These are phyloP conservation scores for Syngnathus floridae DNA, from an alignment of 2,113 vertebrate genomes.

Conservation along the genomic window DNA sequence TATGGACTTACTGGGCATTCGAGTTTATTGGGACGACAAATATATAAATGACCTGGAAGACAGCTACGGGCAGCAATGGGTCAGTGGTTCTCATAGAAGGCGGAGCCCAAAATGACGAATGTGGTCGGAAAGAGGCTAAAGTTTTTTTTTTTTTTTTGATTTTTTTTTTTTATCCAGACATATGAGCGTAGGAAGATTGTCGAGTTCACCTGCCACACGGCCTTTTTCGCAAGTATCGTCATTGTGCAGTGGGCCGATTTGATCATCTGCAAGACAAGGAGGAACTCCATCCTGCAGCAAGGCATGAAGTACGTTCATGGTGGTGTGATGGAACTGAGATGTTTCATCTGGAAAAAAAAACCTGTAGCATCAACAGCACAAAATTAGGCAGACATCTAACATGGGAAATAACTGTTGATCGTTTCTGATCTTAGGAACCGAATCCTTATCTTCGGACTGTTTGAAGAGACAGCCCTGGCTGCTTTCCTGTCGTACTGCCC, in stretches of 20 bases:
- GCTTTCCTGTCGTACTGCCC: constrained; percentile 77
- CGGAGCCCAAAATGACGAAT: background rate
- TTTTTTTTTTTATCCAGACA: constrained; percentile 63
- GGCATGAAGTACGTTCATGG: constrained; percentile 82
- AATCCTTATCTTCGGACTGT: constrained; percentile 76
- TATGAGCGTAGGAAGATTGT: constrained; percentile 89
- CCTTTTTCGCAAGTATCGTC: constrained; percentile 88
- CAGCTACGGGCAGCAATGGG: constrained; percentile 90
- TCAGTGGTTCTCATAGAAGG: constrained; percentile 49
- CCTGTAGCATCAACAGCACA: background rate
- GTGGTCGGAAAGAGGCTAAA: background rate
- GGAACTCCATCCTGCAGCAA: constrained; percentile 87
- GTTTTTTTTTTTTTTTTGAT: background rate
- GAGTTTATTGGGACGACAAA: constrained; percentile 84
- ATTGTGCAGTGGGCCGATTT: constrained; percentile 89
- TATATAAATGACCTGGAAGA: constrained; percentile 80
- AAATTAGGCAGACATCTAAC: background rate
- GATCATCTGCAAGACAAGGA: constrained; percentile 90
- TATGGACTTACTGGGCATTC: constrained; percentile 76
- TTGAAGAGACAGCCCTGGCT: constrained; percentile 76
- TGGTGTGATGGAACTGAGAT: background rate
- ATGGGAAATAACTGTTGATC: background rate
- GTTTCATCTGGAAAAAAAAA: background rate
- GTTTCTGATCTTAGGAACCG: constrained; percentile 60
- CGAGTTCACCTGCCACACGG: constrained; percentile 90